phyloP scores from a whole-genome alignment of 2,888 invertebrate genomes.

The Ormyrus pomaceus region DNA sequence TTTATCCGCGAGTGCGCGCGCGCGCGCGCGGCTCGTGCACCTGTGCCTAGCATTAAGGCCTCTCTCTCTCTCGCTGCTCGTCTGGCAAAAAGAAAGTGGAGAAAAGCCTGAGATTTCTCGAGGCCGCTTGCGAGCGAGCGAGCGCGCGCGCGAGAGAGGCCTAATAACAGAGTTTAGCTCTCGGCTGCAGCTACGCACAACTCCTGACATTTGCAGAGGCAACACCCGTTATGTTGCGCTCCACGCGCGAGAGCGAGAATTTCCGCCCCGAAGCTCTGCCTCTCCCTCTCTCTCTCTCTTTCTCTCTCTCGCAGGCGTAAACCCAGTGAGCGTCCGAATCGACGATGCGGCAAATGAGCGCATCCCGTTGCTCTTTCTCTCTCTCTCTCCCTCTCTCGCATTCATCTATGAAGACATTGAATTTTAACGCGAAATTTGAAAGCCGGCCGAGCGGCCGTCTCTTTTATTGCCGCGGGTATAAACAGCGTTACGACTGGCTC shows the following conservation, averaged over 20 bases:
- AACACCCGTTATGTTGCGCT: slow-evolving; percentile 39
- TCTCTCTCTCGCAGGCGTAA: slow-evolving; percentile 28
- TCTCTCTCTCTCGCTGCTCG: not conserved
- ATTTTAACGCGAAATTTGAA: slow-evolving; percentile 29
- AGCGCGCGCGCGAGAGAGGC: not conserved
- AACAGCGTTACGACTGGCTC: not conserved
- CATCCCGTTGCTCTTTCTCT: slow-evolving; percentile 34
- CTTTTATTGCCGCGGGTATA: slow-evolving; percentile 1
- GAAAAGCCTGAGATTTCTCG: slow-evolving; percentile 19
- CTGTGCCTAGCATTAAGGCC: not conserved
- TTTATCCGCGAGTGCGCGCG: slow-evolving; percentile 19
- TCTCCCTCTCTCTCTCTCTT: too few relatives aligned
- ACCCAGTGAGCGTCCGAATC: slow-evolving; percentile 47
- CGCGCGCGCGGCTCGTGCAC: slow-evolving; percentile 6
- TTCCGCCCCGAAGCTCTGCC: slow-evolving; percentile 44
- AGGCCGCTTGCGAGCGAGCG: not conserved
- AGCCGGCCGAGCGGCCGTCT: not conserved
- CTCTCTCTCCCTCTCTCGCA: not conserved
- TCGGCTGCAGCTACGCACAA: slow-evolving; percentile 24
- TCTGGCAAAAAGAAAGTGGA: slow-evolving; percentile 41
- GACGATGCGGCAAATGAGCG: slow-evolving; percentile 53
- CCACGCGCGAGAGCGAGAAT: slow-evolving; percentile 30
- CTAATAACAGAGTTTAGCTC: slow-evolving; percentile 50
- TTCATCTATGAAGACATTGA: slow-evolving; percentile 29
- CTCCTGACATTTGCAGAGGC: slow-evolving; percentile 42